phyloP scores from a whole-genome alignment of 2,113 vertebrate genomes.

The Abramis brama region DNA sequence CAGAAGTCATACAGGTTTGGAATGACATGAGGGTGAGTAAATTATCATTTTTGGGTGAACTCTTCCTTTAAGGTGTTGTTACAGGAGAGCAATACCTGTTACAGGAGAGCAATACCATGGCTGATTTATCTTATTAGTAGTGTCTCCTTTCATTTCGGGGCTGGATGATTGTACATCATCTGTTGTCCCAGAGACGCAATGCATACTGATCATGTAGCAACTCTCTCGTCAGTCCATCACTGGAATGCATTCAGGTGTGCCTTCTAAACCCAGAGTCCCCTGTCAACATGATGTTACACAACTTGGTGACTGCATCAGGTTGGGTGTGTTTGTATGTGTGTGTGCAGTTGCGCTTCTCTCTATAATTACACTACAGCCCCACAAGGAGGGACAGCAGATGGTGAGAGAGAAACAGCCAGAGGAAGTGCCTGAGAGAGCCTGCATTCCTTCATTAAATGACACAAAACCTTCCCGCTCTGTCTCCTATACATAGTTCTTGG shows the following conservation, averaged over 20 bases:
- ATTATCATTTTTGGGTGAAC: neutral
- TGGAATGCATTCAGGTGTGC: slow-evolving; percentile 28
- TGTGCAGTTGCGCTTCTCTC: slow-evolving; percentile 37
- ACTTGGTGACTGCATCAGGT: slow-evolving; percentile 54
- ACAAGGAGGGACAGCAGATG: slow-evolving; percentile 65
- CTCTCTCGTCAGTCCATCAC: slow-evolving; percentile 18
- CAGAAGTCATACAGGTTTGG: neutral
- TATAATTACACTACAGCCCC: slow-evolving; percentile 53
- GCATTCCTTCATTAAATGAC: slow-evolving; percentile 57
- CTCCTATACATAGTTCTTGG: slow-evolving; percentile 27
- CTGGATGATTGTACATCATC: slow-evolving; percentile 14
- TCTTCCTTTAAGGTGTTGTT: neutral
- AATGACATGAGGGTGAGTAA: neutral
- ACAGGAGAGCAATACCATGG: slow-evolving; percentile 21
- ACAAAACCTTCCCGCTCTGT: slow-evolving; percentile 35
- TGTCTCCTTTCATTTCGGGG: slow-evolving; percentile 22
- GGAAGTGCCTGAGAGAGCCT: slow-evolving; percentile 62
- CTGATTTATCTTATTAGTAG: slow-evolving; percentile 29
- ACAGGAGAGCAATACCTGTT: slow-evolving; percentile 10
- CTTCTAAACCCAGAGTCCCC: slow-evolving; percentile 26
- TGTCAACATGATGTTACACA: slow-evolving; percentile 51
- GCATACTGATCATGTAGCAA: slow-evolving; percentile 40
- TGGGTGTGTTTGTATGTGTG: slow-evolving; percentile 18
- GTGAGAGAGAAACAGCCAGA: slow-evolving; percentile 62
- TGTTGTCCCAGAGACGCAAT: neutral